Evolutionary conservation across 2,797 vertebrate species (phyloP).

Genomic region (Artibeus lituratus): DNA sequence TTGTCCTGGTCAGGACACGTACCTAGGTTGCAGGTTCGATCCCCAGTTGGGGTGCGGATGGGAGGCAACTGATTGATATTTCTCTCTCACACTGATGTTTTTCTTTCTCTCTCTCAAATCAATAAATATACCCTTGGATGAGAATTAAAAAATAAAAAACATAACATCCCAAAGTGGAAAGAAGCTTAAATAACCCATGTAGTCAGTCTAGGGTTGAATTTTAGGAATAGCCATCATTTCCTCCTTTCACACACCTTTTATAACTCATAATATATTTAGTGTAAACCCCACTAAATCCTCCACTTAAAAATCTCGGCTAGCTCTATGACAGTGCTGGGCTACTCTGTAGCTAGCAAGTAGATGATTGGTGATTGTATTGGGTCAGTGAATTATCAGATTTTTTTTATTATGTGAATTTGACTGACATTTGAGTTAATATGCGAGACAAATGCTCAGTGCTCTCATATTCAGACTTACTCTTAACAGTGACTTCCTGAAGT

Average conservation of each 20-base stretch:
- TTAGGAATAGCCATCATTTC: conserved; percentile 30
- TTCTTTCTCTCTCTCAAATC: too few species aligned
- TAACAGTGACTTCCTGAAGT: neutral
- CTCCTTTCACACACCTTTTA: neutral
- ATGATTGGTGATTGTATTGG: conserved; percentile 13
- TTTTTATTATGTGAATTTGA: conserved; percentile 39
- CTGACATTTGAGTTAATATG: neutral
- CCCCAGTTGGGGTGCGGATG: too few species aligned
- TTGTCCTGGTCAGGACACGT: neutral
- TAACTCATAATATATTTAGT: neutral
- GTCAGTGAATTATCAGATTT: neutral
- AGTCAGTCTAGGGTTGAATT: neutral
- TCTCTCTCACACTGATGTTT: too few species aligned
- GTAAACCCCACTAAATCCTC: neutral
- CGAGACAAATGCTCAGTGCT: neutral
- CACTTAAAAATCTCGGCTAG: conserved; percentile 15
- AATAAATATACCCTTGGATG: too few species aligned
- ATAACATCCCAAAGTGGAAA: neutral
- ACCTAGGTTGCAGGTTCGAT: neutral
- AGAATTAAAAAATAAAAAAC: neutral
- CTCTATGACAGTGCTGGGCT: neutral
- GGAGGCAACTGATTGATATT: too few species aligned
- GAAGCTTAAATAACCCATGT: neutral
- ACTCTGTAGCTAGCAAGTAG: neutral
- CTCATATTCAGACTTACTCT: neutral